phyloP scores from a whole-genome alignment of 2,797 vertebrate species.

The Phrynocephalus vlangalii region DNA sequence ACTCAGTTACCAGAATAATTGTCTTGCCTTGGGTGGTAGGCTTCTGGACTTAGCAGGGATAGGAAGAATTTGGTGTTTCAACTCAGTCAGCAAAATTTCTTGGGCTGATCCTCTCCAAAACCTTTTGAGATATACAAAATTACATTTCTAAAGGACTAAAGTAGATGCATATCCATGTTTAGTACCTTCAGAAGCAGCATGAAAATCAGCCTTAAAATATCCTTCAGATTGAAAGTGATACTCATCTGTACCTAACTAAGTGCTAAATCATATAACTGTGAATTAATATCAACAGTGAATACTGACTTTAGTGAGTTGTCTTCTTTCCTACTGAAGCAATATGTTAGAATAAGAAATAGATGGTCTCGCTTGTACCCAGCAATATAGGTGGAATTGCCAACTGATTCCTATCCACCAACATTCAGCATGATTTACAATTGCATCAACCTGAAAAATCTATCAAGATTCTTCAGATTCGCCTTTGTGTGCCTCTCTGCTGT shows the following conservation, averaged over 20 bases:
- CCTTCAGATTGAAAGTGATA: rapidly evolving
- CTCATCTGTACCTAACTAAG: not conserved
- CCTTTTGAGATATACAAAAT: not conserved
- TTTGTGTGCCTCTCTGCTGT: not conserved
- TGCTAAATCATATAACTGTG: not conserved
- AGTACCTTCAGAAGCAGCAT: not conserved
- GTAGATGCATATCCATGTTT: not conserved
- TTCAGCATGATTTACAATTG: constrained; percentile 41
- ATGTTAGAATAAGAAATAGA: not conserved
- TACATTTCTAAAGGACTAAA: not conserved
- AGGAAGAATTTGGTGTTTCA: too few species aligned
- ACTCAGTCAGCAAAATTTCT: not conserved
- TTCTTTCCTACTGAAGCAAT: constrained; percentile 5
- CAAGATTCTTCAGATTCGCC: not conserved
- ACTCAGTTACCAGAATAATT: not conserved
- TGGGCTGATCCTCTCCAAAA: not conserved
- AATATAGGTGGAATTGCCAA: constrained; percentile 17
- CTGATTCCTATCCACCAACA: constrained; percentile 38
- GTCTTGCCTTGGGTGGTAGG: not conserved
- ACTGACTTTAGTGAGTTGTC: not conserved
- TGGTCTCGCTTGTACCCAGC: constrained; percentile 34
- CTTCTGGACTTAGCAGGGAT: not conserved
- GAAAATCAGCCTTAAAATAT: not conserved
- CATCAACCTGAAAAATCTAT: constrained; percentile 23
- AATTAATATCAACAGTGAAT: not conserved